These are phyloP conservation scores for Phasianus colchicus DNA, from an alignment of 2,113 vertebrate genomes.

Conservation along the genomic window DNA sequence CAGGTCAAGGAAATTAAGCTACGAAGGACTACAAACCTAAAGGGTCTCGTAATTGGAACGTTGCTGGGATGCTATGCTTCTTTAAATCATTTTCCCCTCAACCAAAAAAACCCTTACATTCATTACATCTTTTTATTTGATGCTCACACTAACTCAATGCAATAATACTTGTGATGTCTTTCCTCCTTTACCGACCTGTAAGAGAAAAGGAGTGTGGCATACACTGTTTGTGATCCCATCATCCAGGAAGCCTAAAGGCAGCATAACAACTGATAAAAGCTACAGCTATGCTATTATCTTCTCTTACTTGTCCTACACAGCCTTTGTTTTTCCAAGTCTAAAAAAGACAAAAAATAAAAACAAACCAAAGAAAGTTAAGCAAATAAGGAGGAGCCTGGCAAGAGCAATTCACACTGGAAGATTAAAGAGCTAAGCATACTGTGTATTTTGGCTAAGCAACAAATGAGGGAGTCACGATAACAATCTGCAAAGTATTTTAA, in stretches of 20 bases:
- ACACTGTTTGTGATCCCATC: too few species aligned
- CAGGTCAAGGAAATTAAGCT: not conserved
- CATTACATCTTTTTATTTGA: not conserved
- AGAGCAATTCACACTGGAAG: not conserved
- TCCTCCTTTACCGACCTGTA: not conserved
- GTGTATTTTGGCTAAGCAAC: not conserved
- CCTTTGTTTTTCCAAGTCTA: not conserved
- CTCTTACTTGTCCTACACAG: not conserved
- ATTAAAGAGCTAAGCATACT: not conserved
- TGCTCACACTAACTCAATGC: rapidly evolving
- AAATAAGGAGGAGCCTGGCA: not conserved
- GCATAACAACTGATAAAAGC: not conserved
- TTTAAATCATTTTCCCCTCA: not conserved
- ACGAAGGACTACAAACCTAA: not conserved
- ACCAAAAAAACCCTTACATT: not conserved
- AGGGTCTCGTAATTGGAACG: not conserved
- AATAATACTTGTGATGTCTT: not conserved
- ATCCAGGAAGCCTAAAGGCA: not conserved
- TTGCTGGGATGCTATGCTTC: rapidly evolving
- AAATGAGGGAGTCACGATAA: not conserved
- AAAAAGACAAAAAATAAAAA: not conserved
- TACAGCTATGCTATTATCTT: not conserved
- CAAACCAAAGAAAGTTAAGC: not conserved
- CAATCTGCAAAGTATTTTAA: slow-evolving; percentile 11
- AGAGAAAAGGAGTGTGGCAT: not conserved